Conservation (phyloP, 2,113 vertebrate genomes). For the Hemicordylus capensis region DNA sequence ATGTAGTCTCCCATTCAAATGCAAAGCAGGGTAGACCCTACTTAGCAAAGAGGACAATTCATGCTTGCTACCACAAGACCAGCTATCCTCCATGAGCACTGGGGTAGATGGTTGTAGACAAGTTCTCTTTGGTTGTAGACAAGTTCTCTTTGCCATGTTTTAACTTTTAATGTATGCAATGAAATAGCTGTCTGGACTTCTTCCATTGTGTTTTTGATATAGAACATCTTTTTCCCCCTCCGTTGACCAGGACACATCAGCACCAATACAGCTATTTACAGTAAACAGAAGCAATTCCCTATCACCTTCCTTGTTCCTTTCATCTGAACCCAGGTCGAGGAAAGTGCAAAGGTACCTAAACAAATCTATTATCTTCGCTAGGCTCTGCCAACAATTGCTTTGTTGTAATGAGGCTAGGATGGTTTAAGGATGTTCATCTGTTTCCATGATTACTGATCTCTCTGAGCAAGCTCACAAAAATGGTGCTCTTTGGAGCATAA, state of each 20-base stretch:
- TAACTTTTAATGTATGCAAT: background rate
- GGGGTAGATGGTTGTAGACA: background rate
- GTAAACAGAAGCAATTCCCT: background rate
- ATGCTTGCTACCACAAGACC: too few species aligned
- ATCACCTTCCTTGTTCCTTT: conserved; percentile 2
- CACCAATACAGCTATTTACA: conserved; percentile 16
- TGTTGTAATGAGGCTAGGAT: conserved; percentile 20
- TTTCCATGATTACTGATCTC: conserved; percentile 54
- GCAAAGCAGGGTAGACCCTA: too few species aligned
- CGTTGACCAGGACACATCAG: fast-evolving
- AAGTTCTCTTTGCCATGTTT: too few species aligned
- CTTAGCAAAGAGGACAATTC: too few species aligned
- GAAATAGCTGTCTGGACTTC: conserved; percentile 4
- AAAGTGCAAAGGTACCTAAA: background rate
- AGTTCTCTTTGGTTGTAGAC: background rate
- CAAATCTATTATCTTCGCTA: conserved; percentile 20
- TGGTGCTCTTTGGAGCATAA: conserved; percentile 20
- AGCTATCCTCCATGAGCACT: too few species aligned
- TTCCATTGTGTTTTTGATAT: background rate
- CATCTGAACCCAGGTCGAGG: conserved; percentile 16
- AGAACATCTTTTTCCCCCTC: background rate
- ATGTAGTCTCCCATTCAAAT: too few species aligned
- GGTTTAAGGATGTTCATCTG: conserved; percentile 35
- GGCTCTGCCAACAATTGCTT: conserved; percentile 25
- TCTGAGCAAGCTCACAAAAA: conserved; percentile 31